phyloP scores from a whole-genome alignment of 1,140 invertebrate species.

The Globodera rostochiensis region DNA sequence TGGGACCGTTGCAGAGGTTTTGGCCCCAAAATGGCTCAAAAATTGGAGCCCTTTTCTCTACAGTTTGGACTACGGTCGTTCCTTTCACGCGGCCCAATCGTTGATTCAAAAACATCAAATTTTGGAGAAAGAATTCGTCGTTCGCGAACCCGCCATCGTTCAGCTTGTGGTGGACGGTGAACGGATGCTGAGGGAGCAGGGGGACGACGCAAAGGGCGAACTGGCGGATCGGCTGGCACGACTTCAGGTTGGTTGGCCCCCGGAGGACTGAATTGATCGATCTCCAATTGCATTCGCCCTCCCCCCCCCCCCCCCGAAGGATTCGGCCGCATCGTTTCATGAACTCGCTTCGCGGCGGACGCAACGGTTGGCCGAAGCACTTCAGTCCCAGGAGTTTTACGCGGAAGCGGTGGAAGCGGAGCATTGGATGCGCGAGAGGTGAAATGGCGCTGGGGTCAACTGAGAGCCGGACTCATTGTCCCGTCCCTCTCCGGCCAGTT shows the following conservation, averaged over 20 bases:
- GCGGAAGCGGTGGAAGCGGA: slow-evolving; percentile 83
- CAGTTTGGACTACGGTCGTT: slow-evolving; percentile 85
- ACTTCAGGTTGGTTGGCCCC: background rate
- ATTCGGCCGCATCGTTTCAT: slow-evolving; percentile 66
- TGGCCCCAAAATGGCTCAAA: background rate
- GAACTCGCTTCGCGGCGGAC: slow-evolving; percentile 80
- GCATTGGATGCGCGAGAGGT: slow-evolving; percentile 78
- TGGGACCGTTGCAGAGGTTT: slow-evolving; percentile 78
- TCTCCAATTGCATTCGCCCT: slow-evolving; percentile 70
- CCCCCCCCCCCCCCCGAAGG: slow-evolving; percentile 78
- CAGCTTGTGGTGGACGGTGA: slow-evolving; percentile 17
- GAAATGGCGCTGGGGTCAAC: background rate
- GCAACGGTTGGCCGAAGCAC: slow-evolving; percentile 78
- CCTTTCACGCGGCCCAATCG: slow-evolving; percentile 92
- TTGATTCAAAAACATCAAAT: slow-evolving; percentile 92
- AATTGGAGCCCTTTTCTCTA: background rate
- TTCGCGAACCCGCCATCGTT: slow-evolving; percentile 75
- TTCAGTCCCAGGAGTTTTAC: slow-evolving; percentile 84
- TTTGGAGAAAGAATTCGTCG: slow-evolving; percentile 79
- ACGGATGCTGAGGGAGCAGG: slow-evolving; percentile 67
- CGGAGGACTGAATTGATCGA: background rate
- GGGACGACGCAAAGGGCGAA: slow-evolving; percentile 62
- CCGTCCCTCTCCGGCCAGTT: background rate
- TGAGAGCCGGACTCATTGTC: background rate
- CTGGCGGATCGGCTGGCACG: background rate